Evolutionary conservation across 2,888 invertebrate genomes (phyloP), one percentile per base, ranked within the genome.

Genomic region (Eupithecia tripunctaria): DNA sequence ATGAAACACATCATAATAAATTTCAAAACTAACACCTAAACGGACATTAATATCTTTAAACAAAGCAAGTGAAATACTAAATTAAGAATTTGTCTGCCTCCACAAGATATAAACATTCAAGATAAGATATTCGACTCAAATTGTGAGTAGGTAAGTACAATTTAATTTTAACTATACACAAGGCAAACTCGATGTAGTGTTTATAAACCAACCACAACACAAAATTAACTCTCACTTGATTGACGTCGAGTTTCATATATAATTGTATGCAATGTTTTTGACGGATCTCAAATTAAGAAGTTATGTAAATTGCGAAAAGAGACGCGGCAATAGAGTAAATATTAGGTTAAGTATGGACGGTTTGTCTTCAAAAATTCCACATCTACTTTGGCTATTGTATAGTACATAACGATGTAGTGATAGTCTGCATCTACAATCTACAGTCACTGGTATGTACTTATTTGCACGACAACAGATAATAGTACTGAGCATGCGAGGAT

Each of bases 341-440:
- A 6, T 32, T 32, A 32, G 32, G 32, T 32, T 3, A 32, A 32
- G 32, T 32, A 32, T 32, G 2, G 32, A 6, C 5, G 32, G 32
- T 32, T 32, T 6, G 0, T 32, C 5, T 29, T 29, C 5, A 29
- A 29, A 29, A 5, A 2, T 29, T 5, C 2, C 29, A 29, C 2
- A 5, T 29, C 2, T 29, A 32, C 6, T 32, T 32, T 32, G 32
- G 5, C 32, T 32, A 32, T 4, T 32, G 32, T 32, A 32, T 4
- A 6, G 32, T 32, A 32, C 32, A 4, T 32, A 32, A 1, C 32
- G 32, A 32, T n/a, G n/a, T n/a, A 32, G 32, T 32, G 5, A 4
- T 32, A 4, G 32, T 4, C 32, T 29, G 29, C 5, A 73, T 71
- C 66, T 74, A 41, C 63, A 69, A 59, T n/a, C n/a, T n/a, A 56